Conservation (phyloP, 2,888 invertebrate genomes). For the Drosophila anceps region DNA sequence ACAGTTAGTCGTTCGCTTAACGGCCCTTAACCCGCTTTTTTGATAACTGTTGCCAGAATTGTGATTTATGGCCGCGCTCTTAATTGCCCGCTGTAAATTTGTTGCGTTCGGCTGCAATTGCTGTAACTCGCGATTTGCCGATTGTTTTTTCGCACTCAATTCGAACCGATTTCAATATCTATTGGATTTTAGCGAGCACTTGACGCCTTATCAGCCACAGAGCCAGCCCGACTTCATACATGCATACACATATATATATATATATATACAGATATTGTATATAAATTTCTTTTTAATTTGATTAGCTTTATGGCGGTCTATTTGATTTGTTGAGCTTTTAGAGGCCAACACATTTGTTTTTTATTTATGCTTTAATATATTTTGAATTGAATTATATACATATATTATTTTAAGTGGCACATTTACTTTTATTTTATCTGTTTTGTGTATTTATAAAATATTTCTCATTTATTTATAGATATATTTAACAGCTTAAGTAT, state of each 20-base stretch:
- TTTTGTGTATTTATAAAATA: background rate
- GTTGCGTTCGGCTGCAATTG: conserved; percentile 60
- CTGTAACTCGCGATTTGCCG: conserved; percentile 40
- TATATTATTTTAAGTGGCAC: background rate
- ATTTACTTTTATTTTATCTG: background rate
- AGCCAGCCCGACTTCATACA: conserved; percentile 4
- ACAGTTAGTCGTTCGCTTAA: conserved; percentile 10
- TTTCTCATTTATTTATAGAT: background rate
- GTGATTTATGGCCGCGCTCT: conserved; percentile 60
- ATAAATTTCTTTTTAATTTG: conserved; percentile 47
- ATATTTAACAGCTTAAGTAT: background rate
- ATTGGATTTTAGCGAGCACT: conserved; percentile 23
- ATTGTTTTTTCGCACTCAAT: conserved; percentile 37
- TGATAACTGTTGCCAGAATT: conserved; percentile 59
- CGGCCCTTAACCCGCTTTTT: conserved; percentile 34
- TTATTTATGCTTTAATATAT: background rate
- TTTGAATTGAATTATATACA: background rate
- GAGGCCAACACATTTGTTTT: conserved; percentile 16
- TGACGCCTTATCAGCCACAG: conserved; percentile 36
- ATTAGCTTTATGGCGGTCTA: conserved; percentile 56
- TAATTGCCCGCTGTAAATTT: conserved; percentile 64
- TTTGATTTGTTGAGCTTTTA: conserved; percentile 41
- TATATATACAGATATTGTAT: conserved; percentile 14
- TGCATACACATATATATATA: background rate
- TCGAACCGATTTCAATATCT: conserved; percentile 46